phyloP scores from a whole-genome alignment of 2,113 vertebrate genomes.

The Planiliza haematocheilus region DNA sequence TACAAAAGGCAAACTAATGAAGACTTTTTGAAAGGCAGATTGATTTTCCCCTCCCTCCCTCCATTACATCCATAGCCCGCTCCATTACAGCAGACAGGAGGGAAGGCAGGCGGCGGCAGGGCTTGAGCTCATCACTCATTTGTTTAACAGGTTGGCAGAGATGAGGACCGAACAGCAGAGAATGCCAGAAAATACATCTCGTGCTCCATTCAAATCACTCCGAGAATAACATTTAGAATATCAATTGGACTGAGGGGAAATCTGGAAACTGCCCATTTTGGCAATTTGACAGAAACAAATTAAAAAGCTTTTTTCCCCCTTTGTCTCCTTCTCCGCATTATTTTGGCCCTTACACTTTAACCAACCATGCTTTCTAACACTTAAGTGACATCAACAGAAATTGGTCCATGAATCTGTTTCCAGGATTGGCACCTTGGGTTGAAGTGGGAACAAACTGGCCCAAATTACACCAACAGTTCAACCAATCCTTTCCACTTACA shows the following conservation, averaged over 20 bases:
- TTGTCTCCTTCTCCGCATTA: slow-evolving; percentile 17
- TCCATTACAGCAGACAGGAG: slow-evolving; percentile 9
- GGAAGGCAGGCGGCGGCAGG: slow-evolving; percentile 24
- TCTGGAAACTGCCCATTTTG: slow-evolving; percentile 31
- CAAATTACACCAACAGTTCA: too few relatives aligned
- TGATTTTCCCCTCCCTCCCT: slow-evolving; percentile 61
- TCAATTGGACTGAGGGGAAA: slow-evolving; percentile 15
- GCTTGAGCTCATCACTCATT: slow-evolving; percentile 65
- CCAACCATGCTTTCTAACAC: slow-evolving; percentile 20
- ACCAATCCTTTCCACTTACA: too few relatives aligned
- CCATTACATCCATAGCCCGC: slow-evolving; percentile 26
- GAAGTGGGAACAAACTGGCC: too few relatives aligned
- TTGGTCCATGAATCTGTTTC: not conserved
- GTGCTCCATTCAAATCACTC: slow-evolving; percentile 29
- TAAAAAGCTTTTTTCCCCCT: slow-evolving; percentile 42
- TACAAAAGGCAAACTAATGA: slow-evolving; percentile 79
- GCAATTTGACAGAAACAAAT: slow-evolving; percentile 40
- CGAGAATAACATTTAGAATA: slow-evolving; percentile 27
- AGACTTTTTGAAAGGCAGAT: slow-evolving; percentile 79
- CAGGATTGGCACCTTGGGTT: too few relatives aligned
- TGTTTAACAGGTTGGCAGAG: slow-evolving; percentile 64
- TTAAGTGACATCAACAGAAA: not conserved
- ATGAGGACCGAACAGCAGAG: slow-evolving; percentile 27
- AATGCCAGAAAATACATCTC: slow-evolving; percentile 40
- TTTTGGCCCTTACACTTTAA: slow-evolving; percentile 28